These are phyloP conservation scores for Serinus canaria DNA, from an alignment of 2,113 vertebrate species.

Conservation along the genomic window DNA sequence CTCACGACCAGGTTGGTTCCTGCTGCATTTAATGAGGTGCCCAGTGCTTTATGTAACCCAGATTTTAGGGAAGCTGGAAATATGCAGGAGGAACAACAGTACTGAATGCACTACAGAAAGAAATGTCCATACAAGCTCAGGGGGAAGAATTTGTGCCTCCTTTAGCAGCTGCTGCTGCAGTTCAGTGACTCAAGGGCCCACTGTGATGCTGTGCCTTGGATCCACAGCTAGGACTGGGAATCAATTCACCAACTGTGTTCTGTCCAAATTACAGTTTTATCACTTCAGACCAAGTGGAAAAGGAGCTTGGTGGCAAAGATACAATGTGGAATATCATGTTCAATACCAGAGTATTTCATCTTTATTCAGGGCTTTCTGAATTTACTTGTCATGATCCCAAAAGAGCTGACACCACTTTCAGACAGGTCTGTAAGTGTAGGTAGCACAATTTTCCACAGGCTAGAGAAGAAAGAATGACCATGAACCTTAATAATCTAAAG, in stretches of 20 bases:
- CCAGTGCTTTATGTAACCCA: neutral
- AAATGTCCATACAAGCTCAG: neutral
- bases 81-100: neutral
- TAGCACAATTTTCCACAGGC: neutral
- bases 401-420: neutral
- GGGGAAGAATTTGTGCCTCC: neutral
- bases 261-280: neutral
- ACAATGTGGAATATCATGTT: neutral
- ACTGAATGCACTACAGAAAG: neutral
- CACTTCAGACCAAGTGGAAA: neutral
- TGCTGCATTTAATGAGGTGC: neutral
- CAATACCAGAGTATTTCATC: neutral
- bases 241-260: neutral
- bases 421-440: neutral
- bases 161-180: neutral
- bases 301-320: neutral
- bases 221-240: neutral
- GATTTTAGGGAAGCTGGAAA: neutral
- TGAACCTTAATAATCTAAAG: neutral
- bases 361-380: neutral
- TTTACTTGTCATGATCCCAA: neutral
- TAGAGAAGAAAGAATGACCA: neutral
- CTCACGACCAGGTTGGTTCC: neutral
- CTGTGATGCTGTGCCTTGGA: neutral
- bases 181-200: accelerated